Conservation (phyloP, 2,797 vertebrate genomes). For the Orestias chungarensis region DNA sequence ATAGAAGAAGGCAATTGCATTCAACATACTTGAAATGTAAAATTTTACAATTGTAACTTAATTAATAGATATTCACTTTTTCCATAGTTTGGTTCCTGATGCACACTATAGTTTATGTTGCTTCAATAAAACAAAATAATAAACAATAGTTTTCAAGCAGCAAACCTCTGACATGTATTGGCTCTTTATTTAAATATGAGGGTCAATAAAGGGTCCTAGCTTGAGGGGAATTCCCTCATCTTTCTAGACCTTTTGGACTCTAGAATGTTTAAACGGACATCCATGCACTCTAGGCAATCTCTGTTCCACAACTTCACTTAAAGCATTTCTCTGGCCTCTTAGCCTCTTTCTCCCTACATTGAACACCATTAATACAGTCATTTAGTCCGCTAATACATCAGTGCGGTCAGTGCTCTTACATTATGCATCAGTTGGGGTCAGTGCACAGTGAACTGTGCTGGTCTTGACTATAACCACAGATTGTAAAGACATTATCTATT, state of each 20-base stretch:
- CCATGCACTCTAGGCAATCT: constrained; percentile 37
- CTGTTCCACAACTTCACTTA: constrained; percentile 62
- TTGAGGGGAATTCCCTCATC: constrained; percentile 18
- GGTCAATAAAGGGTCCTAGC: background rate
- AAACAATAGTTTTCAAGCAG: background rate
- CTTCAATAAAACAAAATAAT: background rate
- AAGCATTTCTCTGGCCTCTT: constrained; percentile 67
- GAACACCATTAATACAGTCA: constrained; percentile 68
- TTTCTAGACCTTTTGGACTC: background rate
- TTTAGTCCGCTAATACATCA: constrained; percentile 68
- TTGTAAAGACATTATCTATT: constrained; percentile 71
- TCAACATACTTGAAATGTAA: background rate
- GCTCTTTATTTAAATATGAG: constrained; percentile 2
- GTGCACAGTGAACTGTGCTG: constrained; percentile 68
- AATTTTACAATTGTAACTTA: background rate
- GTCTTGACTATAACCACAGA: constrained; percentile 71
- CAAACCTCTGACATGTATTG: background rate
- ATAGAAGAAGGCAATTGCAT: no score
- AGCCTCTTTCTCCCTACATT: constrained; percentile 50
- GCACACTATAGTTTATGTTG: background rate
- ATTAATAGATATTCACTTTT: background rate
- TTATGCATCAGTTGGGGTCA: constrained; percentile 77
- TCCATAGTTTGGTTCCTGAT: background rate
- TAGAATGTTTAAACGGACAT: background rate
- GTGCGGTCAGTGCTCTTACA: constrained; percentile 74